Conservation (phyloP, 2,888 invertebrate genomes). For the Andrena trimmerana region DNA sequence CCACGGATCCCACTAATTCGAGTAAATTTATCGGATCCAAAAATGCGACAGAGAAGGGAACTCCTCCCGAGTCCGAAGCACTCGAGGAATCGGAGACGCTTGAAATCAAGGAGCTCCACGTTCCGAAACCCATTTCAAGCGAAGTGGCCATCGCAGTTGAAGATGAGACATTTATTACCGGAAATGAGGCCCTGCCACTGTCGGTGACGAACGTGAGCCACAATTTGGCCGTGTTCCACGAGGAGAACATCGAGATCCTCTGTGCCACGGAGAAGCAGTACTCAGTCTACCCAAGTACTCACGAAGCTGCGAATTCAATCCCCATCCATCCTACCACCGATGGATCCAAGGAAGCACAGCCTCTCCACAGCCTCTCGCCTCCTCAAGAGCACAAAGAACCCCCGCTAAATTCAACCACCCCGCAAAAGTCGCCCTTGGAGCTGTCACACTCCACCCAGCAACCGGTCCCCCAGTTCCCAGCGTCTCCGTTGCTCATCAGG, state of each 20-base stretch:
- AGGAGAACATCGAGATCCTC: not conserved
- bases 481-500: conserved; percentile 25
- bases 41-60: not conserved
- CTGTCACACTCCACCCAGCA: not conserved
- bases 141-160: not conserved
- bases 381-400: not conserved
- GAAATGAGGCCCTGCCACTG: conserved; percentile 19
- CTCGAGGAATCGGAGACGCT: not conserved
- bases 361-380: not conserved
- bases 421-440: not conserved
- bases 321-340: not conserved
- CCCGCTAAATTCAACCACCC: not conserved
- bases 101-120: not conserved
- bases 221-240: conserved; percentile 37
- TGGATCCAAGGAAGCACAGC: not conserved
- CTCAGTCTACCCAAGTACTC: not conserved
- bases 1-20: too few relatives aligned
- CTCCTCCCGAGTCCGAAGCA: not conserved
- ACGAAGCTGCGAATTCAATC: conserved; percentile 7
- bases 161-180: conserved; percentile 2
- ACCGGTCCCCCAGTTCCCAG: not conserved
- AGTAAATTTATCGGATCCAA: not conserved
- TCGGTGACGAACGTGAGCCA: conserved; percentile 21
- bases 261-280: conserved; percentile 11
- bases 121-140: not conserved